A percentile compares a stretch with the other conserved stretches of the same genome.
Evolutionary conservation across 35 echinoderm and acorn worm species (phyloP).

Genomic region (Anneissia japonica): DNA sequence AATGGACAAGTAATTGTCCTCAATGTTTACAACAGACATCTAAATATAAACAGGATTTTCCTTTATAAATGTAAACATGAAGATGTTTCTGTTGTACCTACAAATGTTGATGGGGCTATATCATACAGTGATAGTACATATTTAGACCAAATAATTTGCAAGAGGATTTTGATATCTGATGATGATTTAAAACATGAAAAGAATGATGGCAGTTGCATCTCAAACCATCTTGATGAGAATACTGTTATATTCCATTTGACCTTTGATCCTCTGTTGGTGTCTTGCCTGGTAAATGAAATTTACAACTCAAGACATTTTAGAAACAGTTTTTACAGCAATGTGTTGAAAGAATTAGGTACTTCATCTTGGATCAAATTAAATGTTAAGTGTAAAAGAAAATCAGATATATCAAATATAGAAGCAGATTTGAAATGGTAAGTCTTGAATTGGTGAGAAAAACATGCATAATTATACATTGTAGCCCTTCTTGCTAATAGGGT

Average conservation of each 20-base stretch:
- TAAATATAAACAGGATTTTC: too few relatives aligned
- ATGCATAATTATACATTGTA: neutral
- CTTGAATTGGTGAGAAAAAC: neutral
- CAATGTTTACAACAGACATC: neutral
- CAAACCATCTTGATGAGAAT: too few relatives aligned
- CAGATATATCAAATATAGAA: neutral
- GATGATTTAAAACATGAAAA: too few relatives aligned
- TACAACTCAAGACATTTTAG: neutral
- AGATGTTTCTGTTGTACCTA: too few relatives aligned
- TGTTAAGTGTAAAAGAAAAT: neutral
- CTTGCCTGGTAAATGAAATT: neutral
- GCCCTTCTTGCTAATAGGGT: too few relatives aligned
- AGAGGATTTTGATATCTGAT: too few relatives aligned
- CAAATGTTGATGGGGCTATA: too few relatives aligned
- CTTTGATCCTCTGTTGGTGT: neutral
- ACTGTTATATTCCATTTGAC: neutral
- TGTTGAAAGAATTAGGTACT: neutral
- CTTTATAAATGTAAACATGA: too few relatives aligned
- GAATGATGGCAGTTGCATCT: too few relatives aligned
- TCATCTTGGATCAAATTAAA: neutral
- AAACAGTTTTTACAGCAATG: neutral
- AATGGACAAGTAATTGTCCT: neutral
- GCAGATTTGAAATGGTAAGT: neutral
- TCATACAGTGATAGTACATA: too few relatives aligned
- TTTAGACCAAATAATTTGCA: too few relatives aligned